A percentile compares a stretch with the other conserved stretches of the same genome.
phyloP scores from a whole-genome alignment of 2,888 invertebrate genomes.

The Machimus rusticus region DNA sequence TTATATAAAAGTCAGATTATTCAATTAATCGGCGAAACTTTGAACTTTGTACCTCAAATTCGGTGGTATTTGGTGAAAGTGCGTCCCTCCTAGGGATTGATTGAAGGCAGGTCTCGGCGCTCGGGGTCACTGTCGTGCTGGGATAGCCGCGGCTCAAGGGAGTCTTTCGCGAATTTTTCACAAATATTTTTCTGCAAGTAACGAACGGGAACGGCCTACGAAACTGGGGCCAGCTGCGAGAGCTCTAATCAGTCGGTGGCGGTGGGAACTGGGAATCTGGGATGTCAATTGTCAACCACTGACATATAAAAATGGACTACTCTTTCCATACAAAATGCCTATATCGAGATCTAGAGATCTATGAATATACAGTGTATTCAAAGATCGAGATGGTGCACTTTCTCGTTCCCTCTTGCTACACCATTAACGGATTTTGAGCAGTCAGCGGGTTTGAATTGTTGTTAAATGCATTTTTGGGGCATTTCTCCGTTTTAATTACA shows the following conservation, averaged over 20 bases:
- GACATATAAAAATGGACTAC: no score
- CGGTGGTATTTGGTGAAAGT: background rate
- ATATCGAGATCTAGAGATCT: no score
- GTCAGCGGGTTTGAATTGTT: no score
- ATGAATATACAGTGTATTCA: no score
- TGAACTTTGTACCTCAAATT: slow-evolving; percentile 28
- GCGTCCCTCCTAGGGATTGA: background rate
- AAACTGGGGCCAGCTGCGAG: background rate
- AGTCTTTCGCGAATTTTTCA: background rate
- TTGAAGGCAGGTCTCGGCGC: background rate
- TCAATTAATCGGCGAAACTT: background rate
- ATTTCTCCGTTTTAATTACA: no score
- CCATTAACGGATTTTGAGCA: no score
- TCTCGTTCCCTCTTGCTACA: no score
- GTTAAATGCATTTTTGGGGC: no score
- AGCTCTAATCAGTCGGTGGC: background rate
- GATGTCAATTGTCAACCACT: no score
- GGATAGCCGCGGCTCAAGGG: background rate
- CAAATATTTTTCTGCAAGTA: background rate
- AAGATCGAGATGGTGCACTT: no score
- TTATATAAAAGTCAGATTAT: slow-evolving; percentile 16
- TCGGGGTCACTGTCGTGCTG: background rate
- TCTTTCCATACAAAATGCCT: no score
- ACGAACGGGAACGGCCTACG: background rate
- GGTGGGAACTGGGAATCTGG: background rate